Evolutionary conservation across 2,888 invertebrate species (phyloP), one percentile per base, ranked within the genome.

Genomic region (Apodemia duryi): DNA sequence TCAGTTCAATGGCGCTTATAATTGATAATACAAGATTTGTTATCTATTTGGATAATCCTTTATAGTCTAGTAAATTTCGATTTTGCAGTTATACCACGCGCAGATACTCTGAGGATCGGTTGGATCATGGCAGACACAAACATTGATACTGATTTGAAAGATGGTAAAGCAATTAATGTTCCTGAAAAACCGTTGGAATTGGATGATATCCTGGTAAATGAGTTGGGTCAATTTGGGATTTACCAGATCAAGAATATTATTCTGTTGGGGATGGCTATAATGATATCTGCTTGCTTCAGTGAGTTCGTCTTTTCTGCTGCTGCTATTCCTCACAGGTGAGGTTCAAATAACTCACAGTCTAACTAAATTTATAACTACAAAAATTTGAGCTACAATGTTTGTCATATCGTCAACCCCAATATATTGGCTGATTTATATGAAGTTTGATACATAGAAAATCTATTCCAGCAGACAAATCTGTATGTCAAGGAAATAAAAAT

Each of bases 301-400:
- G 93, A 93, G n/a, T 95, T 93, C 74, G 93, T 95, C 68, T 96
- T 96, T 79, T 94, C 95, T 0, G 94, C 95, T 0, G 94, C 94
- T 65, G 93, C 94, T 69, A 85, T 95, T 29, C 92, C 93, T 54
- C 94, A 95, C 89, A 95, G 96, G 96, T 95, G 32, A 64, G 49
- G 5, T 43, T 43, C 2, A 38, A 35, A 35, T 4, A 32, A 21
- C 21, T 21, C 21, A 21, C 21, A 21, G 21, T 21, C 21, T 21
- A 21, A 21, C 21, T 21, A 21, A 21, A 21, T 21, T 21, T 21
- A 21, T 21, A 21, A 21, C 21, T 21, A 21, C 21, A 21, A 21
- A 21, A 21, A 21, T 21, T 21, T 21, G 21, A 21, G 21, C 21
- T 21, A 21, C 21, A 21, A 21, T 21, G 21, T 21, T 21, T 21